Evolutionary conservation across 2,797 vertebrate genomes (phyloP), one percentile per base, ranked within the genome.

Genomic region (Oryzias sinensis): DNA sequence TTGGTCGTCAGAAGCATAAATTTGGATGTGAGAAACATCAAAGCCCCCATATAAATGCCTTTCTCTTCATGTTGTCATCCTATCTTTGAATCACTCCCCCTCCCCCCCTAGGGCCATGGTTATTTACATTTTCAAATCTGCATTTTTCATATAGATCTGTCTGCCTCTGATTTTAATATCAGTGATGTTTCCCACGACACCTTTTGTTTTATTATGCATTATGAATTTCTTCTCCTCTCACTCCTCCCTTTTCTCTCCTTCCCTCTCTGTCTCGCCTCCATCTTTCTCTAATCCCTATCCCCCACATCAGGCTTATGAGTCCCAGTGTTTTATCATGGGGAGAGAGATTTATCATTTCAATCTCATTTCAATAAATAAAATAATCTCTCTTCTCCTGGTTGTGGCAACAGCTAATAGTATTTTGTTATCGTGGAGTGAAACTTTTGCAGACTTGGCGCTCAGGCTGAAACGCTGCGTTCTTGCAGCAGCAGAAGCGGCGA

Each of bases 301-400:
- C 93, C 93, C 91, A 93, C 92, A 92, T 87, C 79, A 89, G 91
- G 92, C 93, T 96, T 97, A 96, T 97, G 95, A 95, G 93, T 93
- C 92, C 92, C 89, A 96, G 94, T 96, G 94, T 96, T 97, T 97
- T 97, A 95, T 95, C 92, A 94, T 91, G 93, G 81, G 88, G 91
- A 93, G 92, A 92, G 93, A 94, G 93, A 94, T 94, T 91, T 93
- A 95, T 94, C 85, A 93, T 94, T 96, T 95, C 92, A 92, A 94
- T 95, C 92, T 93, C 94, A 94, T 96, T 97, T 97, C 94, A 96
- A 95, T 94, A 95, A 96, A 95, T 95, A 92, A 96, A 97, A 93
- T 94, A 92, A 94, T 96, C 93, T 95, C 90, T 89, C 89, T 95
- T 88, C 90, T 93, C 80, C 82, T 87, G 54, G 81, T 88, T 91